phyloP scores from a whole-genome alignment of 2,113 vertebrate species.

The Xiphophorus maculatus region DNA sequence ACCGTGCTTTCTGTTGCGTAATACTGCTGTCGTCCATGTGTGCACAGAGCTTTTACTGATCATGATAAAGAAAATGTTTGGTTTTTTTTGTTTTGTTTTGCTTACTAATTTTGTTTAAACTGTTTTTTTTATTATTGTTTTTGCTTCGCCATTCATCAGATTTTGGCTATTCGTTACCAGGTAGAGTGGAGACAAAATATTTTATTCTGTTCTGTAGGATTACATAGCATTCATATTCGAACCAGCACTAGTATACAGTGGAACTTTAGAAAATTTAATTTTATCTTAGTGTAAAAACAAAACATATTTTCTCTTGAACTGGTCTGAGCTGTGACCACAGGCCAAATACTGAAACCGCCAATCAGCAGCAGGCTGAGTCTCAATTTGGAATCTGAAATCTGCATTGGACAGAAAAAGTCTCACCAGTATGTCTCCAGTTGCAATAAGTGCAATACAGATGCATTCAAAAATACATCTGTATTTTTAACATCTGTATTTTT shows the following conservation, averaged over 20 bases:
- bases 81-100: neutral
- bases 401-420: neutral
- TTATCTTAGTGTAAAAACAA: neutral
- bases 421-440: neutral
- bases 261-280: neutral
- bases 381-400: too few species aligned
- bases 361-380: too few species aligned
- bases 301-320: neutral
- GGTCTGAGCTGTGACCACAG: neutral
- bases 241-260: neutral
- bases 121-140: constrained; percentile 11
- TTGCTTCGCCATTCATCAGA: constrained; percentile 59
- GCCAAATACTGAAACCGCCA: neutral
- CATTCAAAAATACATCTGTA: neutral
- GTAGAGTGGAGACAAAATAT: constrained; percentile 36
- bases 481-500: neutral
- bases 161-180: constrained; percentile 61
- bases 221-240: neutral
- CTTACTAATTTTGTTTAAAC: constrained; percentile 20
- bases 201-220: neutral
- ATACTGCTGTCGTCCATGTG: constrained; percentile 20
- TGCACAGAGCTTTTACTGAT: constrained; percentile 39
- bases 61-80: constrained; percentile 2
- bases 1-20: constrained; percentile 18
- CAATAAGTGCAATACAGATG: too few species aligned